Base-by-base conservation (phyloP, 2,888 invertebrate genomes). In the Melipona bicolor region DNA sequence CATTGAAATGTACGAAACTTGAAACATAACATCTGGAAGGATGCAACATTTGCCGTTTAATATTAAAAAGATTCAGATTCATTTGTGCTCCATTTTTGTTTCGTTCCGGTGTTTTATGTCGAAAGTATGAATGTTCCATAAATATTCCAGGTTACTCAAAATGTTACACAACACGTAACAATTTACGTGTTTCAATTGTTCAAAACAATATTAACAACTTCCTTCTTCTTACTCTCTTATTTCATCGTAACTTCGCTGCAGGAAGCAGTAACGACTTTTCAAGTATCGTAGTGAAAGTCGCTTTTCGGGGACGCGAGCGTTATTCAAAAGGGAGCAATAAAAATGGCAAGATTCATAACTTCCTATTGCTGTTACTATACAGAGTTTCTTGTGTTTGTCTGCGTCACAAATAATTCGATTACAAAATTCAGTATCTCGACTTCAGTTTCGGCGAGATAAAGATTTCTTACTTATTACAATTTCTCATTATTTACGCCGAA, bases 261-360 rank as follows among this genome's bases (percentile, higher is more conserved):
- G 21, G 52, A 67, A 79, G 74, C 54, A 67, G 68, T 84, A 84
- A 84, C 72, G 74, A 85, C 76, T 81, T 72, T 79, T 76, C 59
- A 77, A 77, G 78, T 76, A 84, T 69, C 56, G 54, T 71, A 75
- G 75, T 56, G 67, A 74, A 81, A 86, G 74, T 74, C 69, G 79
- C 76, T 86, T 81, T 84, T 24, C 67, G 50, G 0, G 4, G 17
- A 21, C 15, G 70, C 11, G 32, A 19, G 6, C 32, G 50, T 52
- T 52, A 32, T 21, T 56, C 54, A 15, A 49, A 24, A 50, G 9
- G 11, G n/a, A 49, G 49, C 15, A 50, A 59, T n/a, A 75, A 49
- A 56, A 27, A 15, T 17, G 50, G 19, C 17, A 32, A 49, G 50
- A 77, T n/a, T 76, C 65, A 50, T 24, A 71, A 71, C 69, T 61